A percentile compares a stretch with the other conserved stretches of the same genome.
Evolutionary conservation across 2,888 invertebrate species (phyloP).

Genomic region (Oscheius sp.): DNA sequence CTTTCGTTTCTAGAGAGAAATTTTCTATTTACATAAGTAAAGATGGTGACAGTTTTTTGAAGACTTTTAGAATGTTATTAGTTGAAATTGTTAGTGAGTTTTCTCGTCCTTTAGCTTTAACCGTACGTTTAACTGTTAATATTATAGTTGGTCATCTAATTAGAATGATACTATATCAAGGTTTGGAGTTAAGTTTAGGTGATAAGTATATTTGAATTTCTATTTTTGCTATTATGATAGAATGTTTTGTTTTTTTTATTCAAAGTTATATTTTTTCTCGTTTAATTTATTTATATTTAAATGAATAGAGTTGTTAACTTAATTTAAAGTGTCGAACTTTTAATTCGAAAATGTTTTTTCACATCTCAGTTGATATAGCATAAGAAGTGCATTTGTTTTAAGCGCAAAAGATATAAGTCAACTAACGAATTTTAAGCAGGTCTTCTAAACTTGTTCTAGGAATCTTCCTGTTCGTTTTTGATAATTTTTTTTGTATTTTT

Average conservation of each 20-base stretch:
- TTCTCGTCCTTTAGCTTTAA: conserved; percentile 61
- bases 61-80: conserved; percentile 54
- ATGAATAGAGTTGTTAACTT: conserved; percentile 57
- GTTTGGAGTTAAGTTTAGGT: conserved; percentile 46
- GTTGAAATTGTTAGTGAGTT: conserved; percentile 60
- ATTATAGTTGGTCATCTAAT: conserved; percentile 61
- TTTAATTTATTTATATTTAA: conserved; percentile 58
- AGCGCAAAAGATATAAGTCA: conserved; percentile 59
- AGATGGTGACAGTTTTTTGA: conserved; percentile 51
- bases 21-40: conserved; percentile 59
- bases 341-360: conserved; percentile 64
- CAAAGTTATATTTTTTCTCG: conserved; percentile 61
- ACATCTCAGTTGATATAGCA: conserved; percentile 57
- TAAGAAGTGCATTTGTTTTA: conserved; percentile 63
- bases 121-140: conserved; percentile 62
- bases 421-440: conserved; percentile 53
- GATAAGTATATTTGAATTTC: conserved; percentile 55
- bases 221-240: conserved; percentile 57
- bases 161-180: conserved; percentile 51
- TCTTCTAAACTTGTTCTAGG: conserved; percentile 60
- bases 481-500: conserved; percentile 50
- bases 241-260: conserved; percentile 64
- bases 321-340: conserved; percentile 57
- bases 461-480: conserved; percentile 54
- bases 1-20: conserved; percentile 55